phyloP scores from a whole-genome alignment of 2,113 vertebrate genomes.

The Rhinolophus ferrumequinum region DNA sequence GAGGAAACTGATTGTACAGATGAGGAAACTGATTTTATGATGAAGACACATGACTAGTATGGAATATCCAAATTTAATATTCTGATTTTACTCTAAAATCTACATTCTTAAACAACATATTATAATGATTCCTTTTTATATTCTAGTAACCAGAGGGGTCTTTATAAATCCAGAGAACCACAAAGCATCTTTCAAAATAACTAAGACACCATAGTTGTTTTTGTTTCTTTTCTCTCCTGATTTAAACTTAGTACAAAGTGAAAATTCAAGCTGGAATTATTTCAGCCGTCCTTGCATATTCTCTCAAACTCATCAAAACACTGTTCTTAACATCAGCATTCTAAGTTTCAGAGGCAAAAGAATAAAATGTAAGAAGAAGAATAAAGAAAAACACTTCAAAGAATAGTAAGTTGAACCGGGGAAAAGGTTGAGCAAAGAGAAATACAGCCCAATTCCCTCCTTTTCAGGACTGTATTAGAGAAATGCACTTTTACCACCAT shows the following conservation, averaged over 20 bases:
- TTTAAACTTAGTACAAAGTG: slow-evolving; percentile 7
- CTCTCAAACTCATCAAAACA: background rate
- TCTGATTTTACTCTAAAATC: background rate
- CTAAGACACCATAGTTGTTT: background rate
- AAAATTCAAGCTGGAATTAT: background rate
- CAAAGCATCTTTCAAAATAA: background rate
- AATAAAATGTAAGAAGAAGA: background rate
- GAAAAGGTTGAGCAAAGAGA: background rate
- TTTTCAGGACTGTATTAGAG: background rate
- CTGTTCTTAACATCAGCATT: background rate
- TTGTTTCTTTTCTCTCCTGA: background rate
- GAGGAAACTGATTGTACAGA: background rate
- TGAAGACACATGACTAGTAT: background rate
- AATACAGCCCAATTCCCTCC: background rate
- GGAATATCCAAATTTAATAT: background rate
- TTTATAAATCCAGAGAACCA: background rate
- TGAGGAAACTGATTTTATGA: background rate
- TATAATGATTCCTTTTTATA: background rate
- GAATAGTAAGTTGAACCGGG: background rate
- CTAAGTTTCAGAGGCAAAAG: background rate
- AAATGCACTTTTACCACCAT: background rate
- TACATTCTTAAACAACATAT: background rate
- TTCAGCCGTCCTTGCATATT: background rate
- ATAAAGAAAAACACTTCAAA: background rate
- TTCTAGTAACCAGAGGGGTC: background rate